Conservation (phyloP, 2,888 invertebrate species). For the Strigamia maritima region DNA sequence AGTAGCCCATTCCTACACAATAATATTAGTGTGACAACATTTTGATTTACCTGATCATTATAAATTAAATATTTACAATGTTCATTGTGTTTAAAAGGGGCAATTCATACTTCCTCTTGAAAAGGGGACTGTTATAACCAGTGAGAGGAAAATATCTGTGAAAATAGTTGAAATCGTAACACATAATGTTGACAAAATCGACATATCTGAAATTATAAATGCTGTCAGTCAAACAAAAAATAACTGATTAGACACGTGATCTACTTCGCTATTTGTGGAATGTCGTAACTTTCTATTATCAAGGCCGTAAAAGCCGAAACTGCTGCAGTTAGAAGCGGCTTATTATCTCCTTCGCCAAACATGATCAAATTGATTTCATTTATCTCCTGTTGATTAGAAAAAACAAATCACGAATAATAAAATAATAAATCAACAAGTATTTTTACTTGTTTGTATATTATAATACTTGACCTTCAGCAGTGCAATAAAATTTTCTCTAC, state of each 20-base stretch:
- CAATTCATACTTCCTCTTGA: not conserved
- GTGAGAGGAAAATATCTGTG: slow-evolving; percentile 1
- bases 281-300: slow-evolving; percentile 31
- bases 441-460: too few species aligned
- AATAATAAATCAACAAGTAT: too few species aligned
- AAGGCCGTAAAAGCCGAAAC: not conserved
- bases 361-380: not conserved
- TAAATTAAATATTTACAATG: slow-evolving; percentile 21
- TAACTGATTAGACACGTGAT: not conserved
- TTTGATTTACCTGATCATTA: not conserved
- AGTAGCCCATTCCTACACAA: slow-evolving; percentile 67
- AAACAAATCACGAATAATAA: too few species aligned
- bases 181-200: slow-evolving; percentile 35
- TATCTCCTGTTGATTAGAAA: not conserved
- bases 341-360: not conserved
- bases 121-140: slow-evolving; percentile 18
- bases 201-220: slow-evolving; percentile 11
- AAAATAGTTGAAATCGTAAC: slow-evolving; percentile 28
- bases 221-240: not conserved
- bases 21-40: not conserved
- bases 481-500: not conserved
- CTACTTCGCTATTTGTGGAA: slow-evolving; percentile 27
- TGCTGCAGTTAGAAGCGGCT: slow-evolving; percentile 2
- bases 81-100: not conserved
- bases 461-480: slow-evolving; percentile 13